phyloP scores from a whole-genome alignment of 2,888 invertebrate genomes.

The Tanypteryx hageni region DNA sequence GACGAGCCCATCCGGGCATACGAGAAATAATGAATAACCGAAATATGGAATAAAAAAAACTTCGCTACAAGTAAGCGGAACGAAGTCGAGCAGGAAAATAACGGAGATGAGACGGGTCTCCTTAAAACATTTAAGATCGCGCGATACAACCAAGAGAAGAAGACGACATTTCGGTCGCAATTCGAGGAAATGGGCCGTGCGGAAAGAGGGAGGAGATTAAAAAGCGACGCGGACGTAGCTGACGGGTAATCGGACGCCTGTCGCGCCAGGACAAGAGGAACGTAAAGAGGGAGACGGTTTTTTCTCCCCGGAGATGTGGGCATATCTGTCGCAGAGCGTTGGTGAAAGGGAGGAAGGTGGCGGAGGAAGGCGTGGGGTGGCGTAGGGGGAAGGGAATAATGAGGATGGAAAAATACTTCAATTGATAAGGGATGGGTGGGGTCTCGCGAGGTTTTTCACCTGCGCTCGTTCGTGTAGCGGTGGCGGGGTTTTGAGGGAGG shows the following conservation, averaged over 20 bases:
- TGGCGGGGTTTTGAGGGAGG: neutral
- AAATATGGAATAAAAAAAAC: too few relatives aligned
- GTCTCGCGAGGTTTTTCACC: slow-evolving; percentile 40
- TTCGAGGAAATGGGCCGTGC: neutral
- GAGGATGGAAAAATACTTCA: slow-evolving; percentile 33
- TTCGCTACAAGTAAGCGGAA: too few relatives aligned
- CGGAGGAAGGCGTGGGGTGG: neutral
- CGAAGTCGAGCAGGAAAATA: neutral
- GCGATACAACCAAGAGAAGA: neutral
- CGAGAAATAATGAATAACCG: too few relatives aligned
- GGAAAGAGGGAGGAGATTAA: neutral
- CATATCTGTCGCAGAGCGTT: neutral
- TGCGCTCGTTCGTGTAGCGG: slow-evolving; percentile 31
- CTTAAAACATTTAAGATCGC: neutral
- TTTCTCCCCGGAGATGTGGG: neutral
- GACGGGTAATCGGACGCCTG: slow-evolving; percentile 17
- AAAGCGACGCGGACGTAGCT: neutral
- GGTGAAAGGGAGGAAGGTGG: too few relatives aligned
- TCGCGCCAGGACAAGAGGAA: neutral
- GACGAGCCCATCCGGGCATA: too few relatives aligned
- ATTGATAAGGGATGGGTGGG: slow-evolving; percentile 56
- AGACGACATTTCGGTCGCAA: neutral
- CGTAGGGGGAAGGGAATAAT: neutral
- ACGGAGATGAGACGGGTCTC: neutral
- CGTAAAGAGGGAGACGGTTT: neutral